Conservation (phyloP, 2,797 vertebrate species). For the Brotula barbata region DNA sequence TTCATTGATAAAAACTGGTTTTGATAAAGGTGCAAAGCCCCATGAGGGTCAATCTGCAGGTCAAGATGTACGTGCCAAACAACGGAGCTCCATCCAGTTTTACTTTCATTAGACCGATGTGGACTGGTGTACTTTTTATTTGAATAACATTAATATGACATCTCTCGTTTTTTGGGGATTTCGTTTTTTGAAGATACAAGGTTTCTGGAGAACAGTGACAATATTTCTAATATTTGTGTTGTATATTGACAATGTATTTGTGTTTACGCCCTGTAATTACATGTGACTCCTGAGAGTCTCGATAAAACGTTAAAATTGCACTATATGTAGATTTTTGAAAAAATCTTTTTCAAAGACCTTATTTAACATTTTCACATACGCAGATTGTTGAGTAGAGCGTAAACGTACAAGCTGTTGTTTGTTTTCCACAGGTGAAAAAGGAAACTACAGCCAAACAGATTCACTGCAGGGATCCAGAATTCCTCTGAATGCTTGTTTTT, state of each 20-base stretch:
- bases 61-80: background rate
- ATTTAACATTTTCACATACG: conserved; percentile 9
- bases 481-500: no score
- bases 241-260: conserved; percentile 70
- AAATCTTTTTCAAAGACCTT: conserved; percentile 25
- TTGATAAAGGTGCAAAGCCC: no score
- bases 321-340: conserved; percentile 44
- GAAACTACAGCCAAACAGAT: conserved; percentile 1
- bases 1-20: no score
- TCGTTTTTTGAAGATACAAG: conserved; percentile 3
- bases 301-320: conserved; percentile 55
- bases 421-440: background rate
- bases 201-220: conserved; percentile 60
- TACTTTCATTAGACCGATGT: no score
- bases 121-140: background rate
- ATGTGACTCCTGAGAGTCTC: conserved; percentile 34
- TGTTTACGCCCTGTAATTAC: conserved; percentile 62
- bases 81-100: no score
- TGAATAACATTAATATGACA: background rate
- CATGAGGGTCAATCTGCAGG: no score
- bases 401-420: background rate
- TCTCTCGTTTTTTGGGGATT: background rate
- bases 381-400: background rate
- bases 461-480: conserved; percentile 1
- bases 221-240: conserved; percentile 71